phyloP scores from a whole-genome alignment of 1,140 invertebrate genomes.

The Propsilocerus akamusi region DNA sequence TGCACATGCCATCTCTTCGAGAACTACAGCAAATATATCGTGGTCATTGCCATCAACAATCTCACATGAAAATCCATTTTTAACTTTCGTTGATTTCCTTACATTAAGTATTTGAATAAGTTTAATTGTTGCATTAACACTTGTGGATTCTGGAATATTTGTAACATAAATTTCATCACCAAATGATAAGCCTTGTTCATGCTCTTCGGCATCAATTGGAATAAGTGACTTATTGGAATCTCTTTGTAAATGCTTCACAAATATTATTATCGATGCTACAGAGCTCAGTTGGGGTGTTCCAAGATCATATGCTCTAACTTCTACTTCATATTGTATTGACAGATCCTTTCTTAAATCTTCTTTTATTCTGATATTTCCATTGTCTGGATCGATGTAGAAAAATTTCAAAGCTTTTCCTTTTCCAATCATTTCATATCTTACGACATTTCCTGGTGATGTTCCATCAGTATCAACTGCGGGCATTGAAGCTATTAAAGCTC shows the following conservation, averaged over 20 bases:
- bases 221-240: not conserved
- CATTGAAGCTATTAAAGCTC: slow-evolving; percentile 49
- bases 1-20: slow-evolving; percentile 55
- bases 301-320: slow-evolving; percentile 63
- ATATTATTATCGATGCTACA: slow-evolving; percentile 51
- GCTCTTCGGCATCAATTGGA: too few relatives aligned
- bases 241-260: slow-evolving; percentile 52
- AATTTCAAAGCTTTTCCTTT: slow-evolving; percentile 51
- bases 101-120: slow-evolving; percentile 21
- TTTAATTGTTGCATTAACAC: slow-evolving; percentile 18
- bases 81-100: slow-evolving; percentile 12
- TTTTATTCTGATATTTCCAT: slow-evolving; percentile 46
- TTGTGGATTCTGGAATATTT: slow-evolving; percentile 47
- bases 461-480: slow-evolving; percentile 57
- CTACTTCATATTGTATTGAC: slow-evolving; percentile 59
- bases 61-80: slow-evolving; percentile 34
- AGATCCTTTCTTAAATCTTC: slow-evolving; percentile 62
- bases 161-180: slow-evolving; percentile 65
- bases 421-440: slow-evolving; percentile 58
- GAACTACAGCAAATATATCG: slow-evolving; percentile 48
- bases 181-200: slow-evolving; percentile 56
- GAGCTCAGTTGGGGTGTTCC: slow-evolving; percentile 59
- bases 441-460: slow-evolving; percentile 53
- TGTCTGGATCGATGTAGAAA: slow-evolving; percentile 65
- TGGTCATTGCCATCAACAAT: slow-evolving; percentile 49